These are phyloP conservation scores for Drosophila quasianomalipes DNA, from an alignment of 2,888 invertebrate genomes.

Conservation along the genomic window DNA sequence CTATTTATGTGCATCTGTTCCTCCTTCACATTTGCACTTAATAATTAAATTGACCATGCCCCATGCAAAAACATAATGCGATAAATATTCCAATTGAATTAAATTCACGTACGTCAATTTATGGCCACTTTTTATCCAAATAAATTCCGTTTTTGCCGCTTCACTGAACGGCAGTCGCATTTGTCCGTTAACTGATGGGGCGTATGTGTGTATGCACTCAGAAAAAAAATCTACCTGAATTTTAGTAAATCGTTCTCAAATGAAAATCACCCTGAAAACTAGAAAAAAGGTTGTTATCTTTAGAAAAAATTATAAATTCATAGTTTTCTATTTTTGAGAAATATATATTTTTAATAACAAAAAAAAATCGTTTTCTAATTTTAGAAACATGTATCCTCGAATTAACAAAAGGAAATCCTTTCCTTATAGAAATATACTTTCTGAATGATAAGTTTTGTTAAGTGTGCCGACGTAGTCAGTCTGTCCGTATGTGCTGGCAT, in stretches of 20 bases:
- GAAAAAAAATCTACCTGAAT: not conserved
- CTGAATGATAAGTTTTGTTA: not conserved
- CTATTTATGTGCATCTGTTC: not conserved
- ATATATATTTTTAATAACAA: not conserved
- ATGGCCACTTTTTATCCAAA: constrained; percentile 33
- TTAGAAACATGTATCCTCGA: not conserved
- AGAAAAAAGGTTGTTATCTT: too few species aligned
- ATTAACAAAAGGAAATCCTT: not conserved
- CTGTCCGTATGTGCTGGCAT: constrained; percentile 8
- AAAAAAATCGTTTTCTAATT: not conserved
- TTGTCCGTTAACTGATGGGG: not conserved
- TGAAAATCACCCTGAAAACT: not conserved
- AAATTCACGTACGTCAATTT: constrained; percentile 42
- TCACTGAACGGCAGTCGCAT: constrained; percentile 8
- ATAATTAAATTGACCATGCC: constrained; percentile 22
- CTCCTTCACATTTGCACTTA: not conserved
- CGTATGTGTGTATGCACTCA: constrained; percentile 27
- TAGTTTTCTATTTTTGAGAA: not conserved
- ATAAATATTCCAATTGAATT: constrained; percentile 45
- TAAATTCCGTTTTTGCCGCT: constrained; percentile 21
- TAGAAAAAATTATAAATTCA: not conserved
- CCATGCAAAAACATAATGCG: constrained; percentile 16
- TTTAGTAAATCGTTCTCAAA: not conserved
- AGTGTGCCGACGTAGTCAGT: not conserved
- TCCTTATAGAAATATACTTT: not conserved